phyloP scores from a whole-genome alignment of 1,140 invertebrate genomes.

The Dendrolimus kikuchii region DNA sequence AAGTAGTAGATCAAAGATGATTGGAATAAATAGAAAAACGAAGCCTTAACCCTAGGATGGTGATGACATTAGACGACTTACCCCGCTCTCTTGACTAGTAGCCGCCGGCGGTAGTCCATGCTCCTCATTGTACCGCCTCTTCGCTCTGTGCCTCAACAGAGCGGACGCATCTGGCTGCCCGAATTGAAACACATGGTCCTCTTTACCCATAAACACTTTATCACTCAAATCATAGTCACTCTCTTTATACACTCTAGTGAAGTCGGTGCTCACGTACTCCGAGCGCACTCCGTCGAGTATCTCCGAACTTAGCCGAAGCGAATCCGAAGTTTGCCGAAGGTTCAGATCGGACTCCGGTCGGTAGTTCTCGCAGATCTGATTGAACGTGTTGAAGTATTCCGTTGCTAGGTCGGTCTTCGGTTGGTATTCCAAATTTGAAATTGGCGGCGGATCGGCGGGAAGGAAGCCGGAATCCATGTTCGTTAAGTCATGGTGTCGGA shows the following conservation, averaged over 20 bases:
- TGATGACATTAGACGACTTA: slow-evolving; percentile 26
- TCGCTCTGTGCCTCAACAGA: slow-evolving; percentile 45
- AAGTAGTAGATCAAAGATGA: background rate
- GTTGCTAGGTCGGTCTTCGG: slow-evolving; percentile 44
- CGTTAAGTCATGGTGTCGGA: slow-evolving; percentile 38
- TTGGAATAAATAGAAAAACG: background rate
- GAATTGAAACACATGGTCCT: slow-evolving; percentile 50
- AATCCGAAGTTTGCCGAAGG: slow-evolving; percentile 47
- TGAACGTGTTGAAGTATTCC: slow-evolving; percentile 64
- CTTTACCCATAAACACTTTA: slow-evolving; percentile 12
- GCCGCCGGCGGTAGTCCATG: slow-evolving; percentile 45
- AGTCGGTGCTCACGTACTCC: slow-evolving; percentile 54
- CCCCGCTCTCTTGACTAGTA: slow-evolving; percentile 63
- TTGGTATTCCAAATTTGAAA: slow-evolving; percentile 34
- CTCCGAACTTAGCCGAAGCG: slow-evolving; percentile 44
- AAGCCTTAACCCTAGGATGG: background rate
- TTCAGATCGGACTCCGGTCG: slow-evolving; percentile 42
- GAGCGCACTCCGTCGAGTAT: slow-evolving; percentile 48
- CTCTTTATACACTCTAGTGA: slow-evolving; percentile 12
- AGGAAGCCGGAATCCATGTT: slow-evolving; percentile 52
- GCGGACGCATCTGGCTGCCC: slow-evolving; percentile 60
- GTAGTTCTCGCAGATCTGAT: slow-evolving; percentile 60
- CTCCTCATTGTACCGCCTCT: slow-evolving; percentile 53
- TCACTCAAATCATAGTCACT: slow-evolving; percentile 13
- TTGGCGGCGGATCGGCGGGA: slow-evolving; percentile 48